These are phyloP conservation scores for Drosophila differens DNA, from an alignment of 2,888 invertebrate species.

Conservation along the genomic window DNA sequence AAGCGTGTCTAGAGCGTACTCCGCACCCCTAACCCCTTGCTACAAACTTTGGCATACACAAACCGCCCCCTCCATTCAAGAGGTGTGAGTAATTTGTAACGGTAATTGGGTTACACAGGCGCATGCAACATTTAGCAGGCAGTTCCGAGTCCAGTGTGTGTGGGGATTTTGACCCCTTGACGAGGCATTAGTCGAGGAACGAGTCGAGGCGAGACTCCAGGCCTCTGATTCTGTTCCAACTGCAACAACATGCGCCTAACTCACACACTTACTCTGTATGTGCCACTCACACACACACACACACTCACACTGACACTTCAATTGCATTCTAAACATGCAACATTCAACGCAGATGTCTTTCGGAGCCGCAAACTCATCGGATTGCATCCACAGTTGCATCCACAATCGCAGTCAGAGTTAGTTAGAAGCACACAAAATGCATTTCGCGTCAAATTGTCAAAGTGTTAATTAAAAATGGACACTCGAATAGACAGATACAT, in stretches of 20 bases:
- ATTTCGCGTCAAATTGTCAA: constrained; percentile 79
- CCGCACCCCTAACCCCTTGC: constrained; percentile 14
- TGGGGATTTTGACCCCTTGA: constrained; percentile 7
- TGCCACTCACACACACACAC: constrained; percentile 16
- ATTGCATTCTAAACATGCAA: constrained; percentile 78
- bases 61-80: not conserved
- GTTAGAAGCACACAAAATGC: constrained; percentile 64
- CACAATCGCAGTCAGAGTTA: constrained; percentile 25
- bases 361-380: constrained; percentile 42
- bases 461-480: constrained; percentile 83
- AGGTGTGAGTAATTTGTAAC: constrained; percentile 78
- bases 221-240: not conserved
- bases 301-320: constrained; percentile 60
- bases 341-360: constrained; percentile 65
- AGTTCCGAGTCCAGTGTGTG: constrained; percentile 1
- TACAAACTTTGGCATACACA: constrained; percentile 13
- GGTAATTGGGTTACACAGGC: constrained; percentile 79
- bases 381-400: constrained; percentile 31
- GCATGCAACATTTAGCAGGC: constrained; percentile 76
- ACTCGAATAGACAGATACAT: constrained; percentile 63
- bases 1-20: constrained; percentile 74
- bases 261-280: constrained; percentile 2
- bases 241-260: constrained; percentile 2
- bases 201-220: not conserved
- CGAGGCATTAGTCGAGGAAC: constrained; percentile 29